These are phyloP conservation scores for Amphilophus citrinellus DNA, from an alignment of 2,113 vertebrate species.

Conservation along the genomic window DNA sequence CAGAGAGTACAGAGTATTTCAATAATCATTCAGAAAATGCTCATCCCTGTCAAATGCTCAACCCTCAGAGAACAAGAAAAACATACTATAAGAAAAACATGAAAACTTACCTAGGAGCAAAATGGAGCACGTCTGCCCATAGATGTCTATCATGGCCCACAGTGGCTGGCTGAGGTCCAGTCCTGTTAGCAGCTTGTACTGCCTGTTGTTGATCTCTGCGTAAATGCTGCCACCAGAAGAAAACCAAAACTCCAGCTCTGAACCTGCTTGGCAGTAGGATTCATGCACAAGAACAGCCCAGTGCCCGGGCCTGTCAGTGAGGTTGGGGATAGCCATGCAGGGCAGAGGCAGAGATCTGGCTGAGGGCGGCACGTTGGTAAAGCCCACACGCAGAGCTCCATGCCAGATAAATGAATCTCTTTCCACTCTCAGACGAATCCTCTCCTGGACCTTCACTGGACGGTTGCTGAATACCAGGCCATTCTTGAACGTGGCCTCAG, in stretches of 20 bases:
- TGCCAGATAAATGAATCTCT: slow-evolving; percentile 39
- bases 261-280: slow-evolving; percentile 36
- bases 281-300: slow-evolving; percentile 74
- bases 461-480: slow-evolving; percentile 88
- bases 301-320: slow-evolving; percentile 72
- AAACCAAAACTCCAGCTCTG: slow-evolving; percentile 85
- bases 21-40: neutral
- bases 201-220: neutral
- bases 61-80: neutral
- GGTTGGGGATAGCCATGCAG: slow-evolving; percentile 79
- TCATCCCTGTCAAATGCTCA: no score
- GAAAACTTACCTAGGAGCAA: slow-evolving; percentile 80
- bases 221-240: slow-evolving; percentile 65
- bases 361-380: slow-evolving; percentile 81
- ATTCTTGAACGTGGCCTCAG: slow-evolving; percentile 68
- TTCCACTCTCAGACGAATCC: slow-evolving; percentile 76
- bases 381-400: slow-evolving; percentile 85
- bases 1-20: neutral
- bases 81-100: neutral
- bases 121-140: slow-evolving; percentile 84
- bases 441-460: slow-evolving; percentile 72
- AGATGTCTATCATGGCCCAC: slow-evolving; percentile 89
- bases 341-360: slow-evolving; percentile 76
- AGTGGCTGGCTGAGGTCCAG: slow-evolving; percentile 70
- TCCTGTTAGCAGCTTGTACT: slow-evolving; percentile 1